Evolutionary conservation across 2,888 invertebrate species (phyloP).

Genomic region (Cantharis flavilabris): DNA sequence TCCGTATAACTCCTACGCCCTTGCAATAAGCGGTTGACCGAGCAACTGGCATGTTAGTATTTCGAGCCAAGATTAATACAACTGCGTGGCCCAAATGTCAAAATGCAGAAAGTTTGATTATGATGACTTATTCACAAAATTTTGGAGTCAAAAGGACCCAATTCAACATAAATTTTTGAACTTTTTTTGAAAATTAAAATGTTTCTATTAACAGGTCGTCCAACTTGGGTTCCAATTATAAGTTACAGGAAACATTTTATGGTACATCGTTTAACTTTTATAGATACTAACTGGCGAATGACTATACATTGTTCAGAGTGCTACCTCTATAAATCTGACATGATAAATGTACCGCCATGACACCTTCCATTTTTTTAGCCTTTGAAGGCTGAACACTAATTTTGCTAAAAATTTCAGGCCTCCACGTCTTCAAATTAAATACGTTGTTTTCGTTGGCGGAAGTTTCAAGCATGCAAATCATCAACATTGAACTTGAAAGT

Average conservation of each 20-base stretch:
- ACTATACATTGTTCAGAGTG: not conserved
- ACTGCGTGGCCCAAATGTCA: no score
- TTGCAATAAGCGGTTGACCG: no score
- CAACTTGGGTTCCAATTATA: not conserved
- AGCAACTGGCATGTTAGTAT: no score
- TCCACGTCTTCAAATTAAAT: not conserved
- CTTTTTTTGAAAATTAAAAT: not conserved
- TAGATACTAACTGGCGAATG: not conserved
- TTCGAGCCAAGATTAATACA: no score
- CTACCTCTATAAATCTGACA: not conserved
- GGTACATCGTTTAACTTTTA: not conserved
- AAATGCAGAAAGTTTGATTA: no score
- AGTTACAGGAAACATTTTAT: not conserved
- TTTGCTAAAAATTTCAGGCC: not conserved
- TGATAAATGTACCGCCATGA: not conserved
- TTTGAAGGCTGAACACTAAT: not conserved
- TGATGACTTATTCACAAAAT: no score
- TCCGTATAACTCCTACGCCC: no score
- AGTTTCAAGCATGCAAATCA: not conserved
- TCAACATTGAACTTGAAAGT: not conserved
- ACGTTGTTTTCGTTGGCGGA: not conserved
- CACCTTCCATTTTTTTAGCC: not conserved
- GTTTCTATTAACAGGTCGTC: not conserved
- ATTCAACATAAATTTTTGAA: no score
- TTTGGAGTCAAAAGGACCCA: no score